A percentile compares a stretch with the other conserved stretches of the same genome.
These are phyloP conservation scores for Caenorhabditis sp. DNA, from an alignment of 2,888 invertebrate species.

Conservation along the genomic window DNA sequence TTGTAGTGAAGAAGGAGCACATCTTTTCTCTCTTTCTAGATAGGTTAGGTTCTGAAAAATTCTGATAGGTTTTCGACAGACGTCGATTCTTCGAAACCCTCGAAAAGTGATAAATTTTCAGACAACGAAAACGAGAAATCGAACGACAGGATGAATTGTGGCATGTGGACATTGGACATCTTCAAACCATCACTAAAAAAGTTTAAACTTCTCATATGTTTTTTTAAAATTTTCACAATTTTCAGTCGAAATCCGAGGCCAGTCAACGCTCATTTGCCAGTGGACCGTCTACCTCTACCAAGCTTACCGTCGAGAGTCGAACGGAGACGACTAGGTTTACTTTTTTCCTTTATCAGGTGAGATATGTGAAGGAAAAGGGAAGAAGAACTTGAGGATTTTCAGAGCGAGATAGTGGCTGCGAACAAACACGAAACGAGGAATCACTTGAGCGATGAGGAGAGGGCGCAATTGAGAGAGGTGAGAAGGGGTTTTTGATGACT, in stretches of 20 bases:
- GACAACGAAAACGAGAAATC: slow-evolving; percentile 62
- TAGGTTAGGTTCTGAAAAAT: too few species aligned
- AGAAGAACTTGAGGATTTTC: background rate
- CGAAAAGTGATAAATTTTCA: slow-evolving; percentile 26
- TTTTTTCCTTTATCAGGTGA: slow-evolving; percentile 59
- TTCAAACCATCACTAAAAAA: slow-evolving; percentile 45
- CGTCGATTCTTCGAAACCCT: too few species aligned
- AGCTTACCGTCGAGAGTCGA: slow-evolving; percentile 65
- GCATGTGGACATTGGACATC: slow-evolving; percentile 62
- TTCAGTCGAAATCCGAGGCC: slow-evolving; percentile 40
- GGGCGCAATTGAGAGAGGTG: slow-evolving; percentile 60
- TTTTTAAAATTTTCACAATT: background rate
- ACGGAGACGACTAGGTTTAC: slow-evolving; percentile 53
- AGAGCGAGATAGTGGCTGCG: slow-evolving; percentile 65
- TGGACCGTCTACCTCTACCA: slow-evolving; percentile 69
- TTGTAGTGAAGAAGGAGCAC: too few species aligned
- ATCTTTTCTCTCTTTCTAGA: too few species aligned
- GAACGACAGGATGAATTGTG: slow-evolving; percentile 68
- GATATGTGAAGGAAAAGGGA: slow-evolving; percentile 6
- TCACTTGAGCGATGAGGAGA: slow-evolving; percentile 41
- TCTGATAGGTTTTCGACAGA: too few species aligned
- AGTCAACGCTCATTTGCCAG: slow-evolving; percentile 69
- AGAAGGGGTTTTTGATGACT: too few species aligned
- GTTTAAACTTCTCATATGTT: slow-evolving; percentile 5
- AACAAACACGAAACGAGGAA: slow-evolving; percentile 59